These are phyloP conservation scores for Oxyteleia sp. DNA, from an alignment of 2,888 invertebrate species.

Conservation along the genomic window DNA sequence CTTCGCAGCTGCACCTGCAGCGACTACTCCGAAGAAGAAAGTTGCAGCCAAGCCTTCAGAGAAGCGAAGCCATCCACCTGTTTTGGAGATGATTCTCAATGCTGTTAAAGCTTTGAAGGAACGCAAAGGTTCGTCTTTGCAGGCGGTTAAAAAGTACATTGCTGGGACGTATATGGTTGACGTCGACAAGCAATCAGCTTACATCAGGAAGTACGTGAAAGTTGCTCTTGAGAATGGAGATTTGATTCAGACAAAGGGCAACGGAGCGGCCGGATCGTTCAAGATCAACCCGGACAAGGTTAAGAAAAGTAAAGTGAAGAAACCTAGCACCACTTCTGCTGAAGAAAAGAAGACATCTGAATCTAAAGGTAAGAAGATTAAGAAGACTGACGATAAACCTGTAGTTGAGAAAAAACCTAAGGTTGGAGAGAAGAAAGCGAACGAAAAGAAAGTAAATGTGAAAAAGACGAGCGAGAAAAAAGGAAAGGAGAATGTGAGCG, in stretches of 20 bases:
- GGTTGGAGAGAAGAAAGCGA: conserved; percentile 73
- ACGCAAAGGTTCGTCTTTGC: conserved; percentile 89
- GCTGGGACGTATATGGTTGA: conserved; percentile 89
- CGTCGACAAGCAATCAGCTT: conserved; percentile 89
- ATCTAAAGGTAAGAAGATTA: conserved; percentile 64
- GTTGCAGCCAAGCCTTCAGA: conserved; percentile 12
- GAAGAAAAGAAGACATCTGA: too few relatives aligned
- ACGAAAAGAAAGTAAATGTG: conserved; percentile 74
- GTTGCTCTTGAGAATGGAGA: conserved; percentile 88
- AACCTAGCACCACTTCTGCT: too few relatives aligned
- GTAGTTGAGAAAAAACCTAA: conserved; percentile 75
- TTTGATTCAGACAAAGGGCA: conserved; percentile 89
- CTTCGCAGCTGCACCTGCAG: conserved; percentile 24
- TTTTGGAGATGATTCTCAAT: conserved; percentile 28
- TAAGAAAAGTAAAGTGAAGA: too few relatives aligned
- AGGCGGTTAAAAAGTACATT: conserved; percentile 91
- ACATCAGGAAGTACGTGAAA: conserved; percentile 90
- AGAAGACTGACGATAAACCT: conserved; percentile 35
- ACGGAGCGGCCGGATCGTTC: conserved; percentile 88
- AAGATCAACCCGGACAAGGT: conserved; percentile 13
- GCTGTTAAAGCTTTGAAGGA: conserved; percentile 86
- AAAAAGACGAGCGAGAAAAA: too few relatives aligned
- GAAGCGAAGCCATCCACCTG: conserved; percentile 23
- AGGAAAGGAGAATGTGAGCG: too few relatives aligned
- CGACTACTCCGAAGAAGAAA: conserved; percentile 67